phyloP scores from a whole-genome alignment of 2,113 vertebrate species.

The Passer montanus region DNA sequence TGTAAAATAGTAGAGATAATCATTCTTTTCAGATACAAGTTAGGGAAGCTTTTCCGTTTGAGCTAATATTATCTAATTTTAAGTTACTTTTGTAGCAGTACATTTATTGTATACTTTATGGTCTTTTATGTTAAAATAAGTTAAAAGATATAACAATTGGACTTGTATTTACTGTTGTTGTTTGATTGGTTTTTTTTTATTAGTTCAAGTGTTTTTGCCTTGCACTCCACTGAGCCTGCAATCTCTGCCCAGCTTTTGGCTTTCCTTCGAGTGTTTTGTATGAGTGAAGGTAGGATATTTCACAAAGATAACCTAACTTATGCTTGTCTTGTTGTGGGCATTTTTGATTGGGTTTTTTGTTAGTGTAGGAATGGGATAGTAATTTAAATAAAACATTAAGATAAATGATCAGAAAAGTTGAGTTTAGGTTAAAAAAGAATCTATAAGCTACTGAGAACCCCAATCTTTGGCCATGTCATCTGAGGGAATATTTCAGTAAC shows the following conservation, averaged over 20 bases:
- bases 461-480: neutral
- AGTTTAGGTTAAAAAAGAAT: neutral
- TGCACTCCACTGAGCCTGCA: conserved; percentile 91
- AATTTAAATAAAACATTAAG: neutral
- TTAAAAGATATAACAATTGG: neutral
- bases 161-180: neutral
- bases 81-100: neutral
- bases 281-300: conserved; percentile 90
- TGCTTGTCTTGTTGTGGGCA: neutral
- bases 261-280: conserved; percentile 97
- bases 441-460: neutral
- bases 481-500: neutral
- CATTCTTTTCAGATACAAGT: neutral
- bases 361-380: neutral
- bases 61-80: neutral
- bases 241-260: conserved; percentile 95
- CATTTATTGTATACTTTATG: neutral
- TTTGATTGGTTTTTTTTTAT: neutral
- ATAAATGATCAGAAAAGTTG: neutral
- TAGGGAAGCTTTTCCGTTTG: neutral
- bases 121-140: neutral
- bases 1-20: conserved; percentile 17
- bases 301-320: neutral
- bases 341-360: neutral
- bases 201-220: conserved; percentile 93